Evolutionary conservation across 2,113 vertebrate genomes (phyloP).

Genomic region (Scomber scombrus): DNA sequence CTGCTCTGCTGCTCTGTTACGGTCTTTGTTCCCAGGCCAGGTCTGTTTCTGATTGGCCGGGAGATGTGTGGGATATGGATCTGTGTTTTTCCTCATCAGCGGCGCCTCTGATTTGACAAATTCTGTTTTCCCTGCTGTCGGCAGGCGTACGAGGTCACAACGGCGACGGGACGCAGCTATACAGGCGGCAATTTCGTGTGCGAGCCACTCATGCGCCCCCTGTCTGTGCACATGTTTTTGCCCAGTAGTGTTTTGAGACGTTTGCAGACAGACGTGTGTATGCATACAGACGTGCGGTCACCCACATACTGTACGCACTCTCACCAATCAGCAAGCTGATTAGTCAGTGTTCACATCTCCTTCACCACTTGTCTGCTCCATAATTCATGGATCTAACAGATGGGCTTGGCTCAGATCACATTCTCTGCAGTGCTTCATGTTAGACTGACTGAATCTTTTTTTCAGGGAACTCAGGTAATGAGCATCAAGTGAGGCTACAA

Average conservation of each 20-base stretch:
- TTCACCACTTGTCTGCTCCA: slow-evolving; percentile 28
- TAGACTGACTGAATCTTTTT: slow-evolving; percentile 1
- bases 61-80: slow-evolving; percentile 62
- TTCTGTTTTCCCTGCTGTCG: slow-evolving; percentile 79
- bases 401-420: slow-evolving; percentile 31
- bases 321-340: slow-evolving; percentile 53
- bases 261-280: neutral
- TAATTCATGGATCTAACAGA: slow-evolving; percentile 66
- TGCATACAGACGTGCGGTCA: neutral
- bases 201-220: neutral
- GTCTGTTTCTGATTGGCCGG: slow-evolving; percentile 68
- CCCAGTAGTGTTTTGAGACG: slow-evolving; percentile 37
- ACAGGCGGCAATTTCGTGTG: neutral
- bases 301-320: neutral
- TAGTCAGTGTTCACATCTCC: slow-evolving; percentile 46
- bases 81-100: slow-evolving; percentile 80
- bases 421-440: slow-evolving; percentile 32
- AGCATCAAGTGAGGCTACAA: slow-evolving; percentile 10
- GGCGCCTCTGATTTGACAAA: slow-evolving; percentile 74
- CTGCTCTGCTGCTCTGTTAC: slow-evolving; percentile 43
- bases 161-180: slow-evolving; percentile 67
- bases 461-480: slow-evolving; percentile 28
- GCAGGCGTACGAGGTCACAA: slow-evolving; percentile 25
- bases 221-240: slow-evolving; percentile 6
- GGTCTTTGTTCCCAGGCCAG: slow-evolving; percentile 63